Evolutionary conservation across 2,113 vertebrate species (phyloP).

Genomic region (Cercocebus atys): DNA sequence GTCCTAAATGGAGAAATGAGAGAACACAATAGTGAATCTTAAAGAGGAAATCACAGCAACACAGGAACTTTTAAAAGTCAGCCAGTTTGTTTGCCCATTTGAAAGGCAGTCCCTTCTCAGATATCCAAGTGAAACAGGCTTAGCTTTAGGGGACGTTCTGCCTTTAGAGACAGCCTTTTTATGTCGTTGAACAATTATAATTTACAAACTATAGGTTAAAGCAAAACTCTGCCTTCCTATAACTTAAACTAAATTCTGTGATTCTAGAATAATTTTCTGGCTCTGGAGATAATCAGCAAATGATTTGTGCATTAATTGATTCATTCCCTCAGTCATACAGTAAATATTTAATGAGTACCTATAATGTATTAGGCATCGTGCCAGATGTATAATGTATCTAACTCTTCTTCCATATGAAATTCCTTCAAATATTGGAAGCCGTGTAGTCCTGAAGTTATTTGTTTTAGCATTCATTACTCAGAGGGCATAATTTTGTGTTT

Average conservation of each 20-base stretch:
- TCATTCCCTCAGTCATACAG: not conserved
- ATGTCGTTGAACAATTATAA: not conserved
- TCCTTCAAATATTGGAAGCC: not conserved
- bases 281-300: not conserved
- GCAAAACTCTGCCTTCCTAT: not conserved
- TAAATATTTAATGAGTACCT: slow-evolving; percentile 22
- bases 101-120: not conserved
- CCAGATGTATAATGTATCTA: not conserved
- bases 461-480: not conserved
- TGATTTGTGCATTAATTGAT: not conserved
- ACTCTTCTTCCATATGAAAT: not conserved
- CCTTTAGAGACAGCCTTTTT: not conserved
- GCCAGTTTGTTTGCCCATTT: rapidly evolving
- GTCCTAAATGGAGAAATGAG: not conserved
- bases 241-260: not conserved
- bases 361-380: not conserved
- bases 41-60: not conserved
- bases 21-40: not conserved
- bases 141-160: not conserved
- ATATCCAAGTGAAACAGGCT: rapidly evolving
- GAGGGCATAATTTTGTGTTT: not conserved
- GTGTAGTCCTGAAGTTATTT: not conserved
- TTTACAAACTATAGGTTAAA: not conserved
- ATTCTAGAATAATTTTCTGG: slow-evolving; percentile 3
- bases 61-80: not conserved